Percentiles rank a stretch among this genome's conserved stretches.
These are phyloP conservation scores for Archilochus colubris DNA, from an alignment of 2,113 vertebrate genomes.

Conservation along the genomic window DNA sequence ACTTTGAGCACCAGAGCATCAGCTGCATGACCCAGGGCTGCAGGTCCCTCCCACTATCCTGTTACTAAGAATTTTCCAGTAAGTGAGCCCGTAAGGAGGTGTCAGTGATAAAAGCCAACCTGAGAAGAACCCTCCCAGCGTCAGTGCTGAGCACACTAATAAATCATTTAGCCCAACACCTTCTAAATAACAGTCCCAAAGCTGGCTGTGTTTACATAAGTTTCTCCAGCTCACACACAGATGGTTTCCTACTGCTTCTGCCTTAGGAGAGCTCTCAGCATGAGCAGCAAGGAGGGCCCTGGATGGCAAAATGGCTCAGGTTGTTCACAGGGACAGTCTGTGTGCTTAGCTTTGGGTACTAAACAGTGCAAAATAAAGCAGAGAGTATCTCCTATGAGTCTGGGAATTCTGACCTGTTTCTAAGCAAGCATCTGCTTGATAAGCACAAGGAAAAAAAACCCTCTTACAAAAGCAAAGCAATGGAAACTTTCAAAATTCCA, in stretches of 20 bases:
- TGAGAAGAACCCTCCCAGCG: background rate
- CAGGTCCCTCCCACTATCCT: background rate
- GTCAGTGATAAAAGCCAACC: slow-evolving; percentile 52
- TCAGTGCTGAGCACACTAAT: background rate
- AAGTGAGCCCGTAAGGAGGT: slow-evolving; percentile 9
- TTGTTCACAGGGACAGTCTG: background rate
- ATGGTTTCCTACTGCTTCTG: background rate
- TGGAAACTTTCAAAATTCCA: background rate
- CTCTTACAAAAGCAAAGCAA: background rate
- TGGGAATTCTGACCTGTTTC: background rate
- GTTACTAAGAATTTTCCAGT: slow-evolving; percentile 46
- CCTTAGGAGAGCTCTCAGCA: background rate
- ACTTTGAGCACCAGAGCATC: background rate
- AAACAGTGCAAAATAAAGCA: background rate
- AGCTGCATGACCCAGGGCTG: background rate
- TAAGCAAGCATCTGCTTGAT: background rate
- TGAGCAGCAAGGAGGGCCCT: background rate
- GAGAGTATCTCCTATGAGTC: background rate
- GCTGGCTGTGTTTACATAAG: background rate
- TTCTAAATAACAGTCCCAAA: background rate
- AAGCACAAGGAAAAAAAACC: background rate
- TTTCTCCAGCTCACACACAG: background rate
- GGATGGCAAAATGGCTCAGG: background rate
- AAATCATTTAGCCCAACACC: slow-evolving; percentile 55
- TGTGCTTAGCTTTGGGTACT: background rate